Base-by-base conservation (phyloP, 64 coral and sea anemone species). In the Acropora tenuis region DNA sequence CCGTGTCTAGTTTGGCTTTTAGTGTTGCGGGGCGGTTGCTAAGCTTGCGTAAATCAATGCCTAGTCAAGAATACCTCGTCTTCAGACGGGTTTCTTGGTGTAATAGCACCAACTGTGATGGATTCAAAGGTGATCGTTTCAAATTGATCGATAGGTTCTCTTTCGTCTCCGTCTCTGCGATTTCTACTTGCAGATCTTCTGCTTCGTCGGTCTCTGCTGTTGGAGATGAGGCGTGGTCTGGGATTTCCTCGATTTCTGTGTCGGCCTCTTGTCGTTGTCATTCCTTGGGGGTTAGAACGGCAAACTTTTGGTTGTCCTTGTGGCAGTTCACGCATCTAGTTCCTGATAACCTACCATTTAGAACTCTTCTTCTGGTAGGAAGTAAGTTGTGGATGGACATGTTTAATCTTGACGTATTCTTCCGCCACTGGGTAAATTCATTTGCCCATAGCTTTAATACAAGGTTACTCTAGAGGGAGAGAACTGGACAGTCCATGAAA, bases 61-160 rank as follows among this genome's bases (percentile, higher is more conserved):
- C 77, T 67, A 96, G 80, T 75, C 0, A 43, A 79, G 74, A 92
- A 92, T 30, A 89, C 86, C 89, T 96, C 85, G 48, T 96, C 52
- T 92, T 41, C n/a, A 18, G 42, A 45, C 69, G 9, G 59, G 47
- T 50, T 55, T 42, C 53, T 13, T 12, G 66, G 52, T 50, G 10
- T 10, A 79, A 69, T 65, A 60, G 20, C 48, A 73, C 88, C 77
- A 69, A 92, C 94, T 50, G 53, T 55, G 48, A 92, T 95, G n/a
- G 85, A 83, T 77, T 88, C 77, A 80, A 95, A 91, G 15, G 81
- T 78, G 16, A 91, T 73, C 82, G 89, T 63, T 53, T 86, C 90
- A 44, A 92, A 90, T 19, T 69, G 79, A 48, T 90, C 74, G 75
- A n/a, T 83, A n/a, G 77, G 17, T n/a, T 84, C 68, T 50, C 47